Evolutionary conservation across 2,888 invertebrate genomes (phyloP), one percentile per base, ranked within the genome.

Genomic region (Ceriagrion tenellum): DNA sequence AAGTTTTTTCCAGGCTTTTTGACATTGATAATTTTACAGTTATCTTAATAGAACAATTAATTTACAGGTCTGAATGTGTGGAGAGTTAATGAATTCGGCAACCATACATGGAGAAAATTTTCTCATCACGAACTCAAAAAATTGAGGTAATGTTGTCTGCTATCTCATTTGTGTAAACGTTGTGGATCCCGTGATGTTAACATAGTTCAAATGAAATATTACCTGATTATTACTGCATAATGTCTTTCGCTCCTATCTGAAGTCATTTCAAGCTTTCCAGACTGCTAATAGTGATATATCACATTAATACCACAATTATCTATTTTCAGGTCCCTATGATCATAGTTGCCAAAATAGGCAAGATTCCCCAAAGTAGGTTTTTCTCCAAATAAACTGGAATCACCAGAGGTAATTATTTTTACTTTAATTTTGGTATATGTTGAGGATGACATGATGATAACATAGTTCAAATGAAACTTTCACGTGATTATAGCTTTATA

Each of bases 201-300:
- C 35, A 91, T 91, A 91, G 91, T 91, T 91, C 91, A 91, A 59
- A 91, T 91, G 91, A 91, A 81, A 35, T 30, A 20, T 23, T 59
- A 30, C 23, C 69, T 95, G 40, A 55, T 97, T 97, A 96, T 96
- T 96, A 95, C 95, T 35, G 95, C 95, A 96, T 47, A n/a, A 96
- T 96, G 96, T 96, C 96, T 97, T 97, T 97, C 96, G 96, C 96
- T 96, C 96, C 96, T 96, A 96, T 96, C 96, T 96, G 96, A 96
- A 69, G 12, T 69, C 47, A 47, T 59, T 59, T 59, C 4, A 59
- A 20, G 20, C 59, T 2, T 59, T 59, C n/a, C 0, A 16, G 47
- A 47, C 47, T 47, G 47, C 8, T 4, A 59, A 59, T 59, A 8
- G 59, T 59, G 23, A 0, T 8, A 16, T 59, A 12, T 10, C 59